Percentiles rank a stretch among this genome's conserved stretches.
phyloP scores from a whole-genome alignment of 2,888 invertebrate genomes.

The Clitarchus hookeri region DNA sequence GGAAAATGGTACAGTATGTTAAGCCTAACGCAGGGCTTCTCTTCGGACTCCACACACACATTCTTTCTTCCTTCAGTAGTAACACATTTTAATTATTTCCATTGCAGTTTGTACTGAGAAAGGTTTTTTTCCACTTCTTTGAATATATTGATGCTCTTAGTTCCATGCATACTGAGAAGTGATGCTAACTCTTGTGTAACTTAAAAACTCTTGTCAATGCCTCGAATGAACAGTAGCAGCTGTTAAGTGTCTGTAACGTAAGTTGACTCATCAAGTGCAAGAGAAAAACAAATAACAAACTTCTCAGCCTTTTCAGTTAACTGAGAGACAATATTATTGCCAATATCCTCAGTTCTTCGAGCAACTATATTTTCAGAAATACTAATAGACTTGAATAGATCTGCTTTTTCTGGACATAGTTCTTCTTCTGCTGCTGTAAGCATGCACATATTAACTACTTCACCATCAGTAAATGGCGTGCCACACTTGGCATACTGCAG shows the following conservation, averaged over 20 bases:
- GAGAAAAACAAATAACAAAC: neutral
- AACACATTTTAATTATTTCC: neutral
- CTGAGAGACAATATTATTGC: neutral
- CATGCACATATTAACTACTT: constrained; percentile 21
- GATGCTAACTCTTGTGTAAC: neutral
- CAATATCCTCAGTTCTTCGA: neutral
- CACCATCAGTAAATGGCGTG: constrained; percentile 16
- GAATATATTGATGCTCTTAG: neutral
- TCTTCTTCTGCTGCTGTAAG: constrained; percentile 4
- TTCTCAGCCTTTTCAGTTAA: neutral
- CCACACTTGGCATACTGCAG: neutral
- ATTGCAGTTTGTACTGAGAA: neutral
- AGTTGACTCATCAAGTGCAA: constrained; percentile 22
- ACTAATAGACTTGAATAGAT: constrained; percentile 12
- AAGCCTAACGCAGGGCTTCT: too few species aligned
- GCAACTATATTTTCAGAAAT: neutral
- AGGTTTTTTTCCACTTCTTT: neutral
- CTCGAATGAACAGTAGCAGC: neutral
- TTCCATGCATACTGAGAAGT: constrained; percentile 21
- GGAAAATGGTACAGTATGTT: too few species aligned
- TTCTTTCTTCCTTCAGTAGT: neutral
- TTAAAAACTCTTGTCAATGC: neutral
- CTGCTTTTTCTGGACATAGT: constrained; percentile 20
- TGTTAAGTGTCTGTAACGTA: neutral
- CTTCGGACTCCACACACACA: too few species aligned